A percentile compares a stretch with the other conserved stretches of the same genome.
Conservation (phyloP, 2,113 vertebrate species). For the Pagrus major region DNA sequence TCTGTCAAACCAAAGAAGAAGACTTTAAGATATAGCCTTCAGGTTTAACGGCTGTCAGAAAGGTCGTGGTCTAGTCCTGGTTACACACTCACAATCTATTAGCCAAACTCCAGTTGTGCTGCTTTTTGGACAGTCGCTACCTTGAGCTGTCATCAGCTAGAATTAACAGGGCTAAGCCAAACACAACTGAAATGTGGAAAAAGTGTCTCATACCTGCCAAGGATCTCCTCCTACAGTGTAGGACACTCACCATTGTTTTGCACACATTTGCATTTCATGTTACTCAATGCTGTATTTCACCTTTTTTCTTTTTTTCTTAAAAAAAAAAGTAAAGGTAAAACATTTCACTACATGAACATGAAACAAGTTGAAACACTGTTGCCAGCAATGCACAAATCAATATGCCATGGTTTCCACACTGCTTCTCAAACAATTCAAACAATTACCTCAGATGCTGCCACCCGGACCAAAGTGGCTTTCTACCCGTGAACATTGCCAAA, state of each 20-base stretch:
- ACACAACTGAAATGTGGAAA: conserved; percentile 50
- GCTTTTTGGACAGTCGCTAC: conserved; percentile 24
- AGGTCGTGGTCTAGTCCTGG: conserved; percentile 5
- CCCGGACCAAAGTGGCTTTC: conserved; percentile 23
- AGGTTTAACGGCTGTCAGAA: conserved; percentile 43
- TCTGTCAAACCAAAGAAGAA: conserved; percentile 22
- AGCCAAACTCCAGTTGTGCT: conserved; percentile 28
- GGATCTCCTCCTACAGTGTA: conserved; percentile 15
- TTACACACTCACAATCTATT: conserved; percentile 37
- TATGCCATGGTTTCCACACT: background rate
- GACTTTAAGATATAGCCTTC: conserved; percentile 21
- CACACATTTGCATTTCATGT: background rate
- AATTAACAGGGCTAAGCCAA: conserved; percentile 42
- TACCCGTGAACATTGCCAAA: conserved; percentile 19
- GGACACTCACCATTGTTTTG: background rate
- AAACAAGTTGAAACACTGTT: conserved; percentile 8
- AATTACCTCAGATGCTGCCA: conserved; percentile 1
- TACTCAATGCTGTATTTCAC: background rate
- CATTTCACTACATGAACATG: background rate
- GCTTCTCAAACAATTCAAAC: background rate
- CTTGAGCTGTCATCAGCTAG: conserved; percentile 46
- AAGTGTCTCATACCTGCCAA: conserved; percentile 24
- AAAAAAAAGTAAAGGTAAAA: conserved; percentile 6
- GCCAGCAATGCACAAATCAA: conserved; percentile 14
- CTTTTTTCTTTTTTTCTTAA: background rate